Evolutionary conservation across 2,888 invertebrate genomes (phyloP).

Genomic region (Pherbina coryleti): DNA sequence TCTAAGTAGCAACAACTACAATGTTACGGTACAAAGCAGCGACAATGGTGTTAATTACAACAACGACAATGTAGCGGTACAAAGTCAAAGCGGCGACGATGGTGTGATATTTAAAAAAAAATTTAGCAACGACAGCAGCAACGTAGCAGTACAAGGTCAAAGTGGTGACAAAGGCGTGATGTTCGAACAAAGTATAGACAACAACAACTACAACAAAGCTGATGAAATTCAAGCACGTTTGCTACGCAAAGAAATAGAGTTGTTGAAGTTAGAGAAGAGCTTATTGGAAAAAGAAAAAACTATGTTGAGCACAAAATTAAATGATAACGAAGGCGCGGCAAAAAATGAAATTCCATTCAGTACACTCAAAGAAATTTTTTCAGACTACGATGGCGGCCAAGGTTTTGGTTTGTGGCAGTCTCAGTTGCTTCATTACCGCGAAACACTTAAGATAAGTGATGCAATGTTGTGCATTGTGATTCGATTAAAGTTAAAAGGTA

Average conservation of each 20-base stretch:
- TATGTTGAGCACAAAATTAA: not conserved
- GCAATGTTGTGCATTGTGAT: not conserved
- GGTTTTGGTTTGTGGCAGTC: conserved; percentile 10
- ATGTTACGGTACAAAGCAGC: not conserved
- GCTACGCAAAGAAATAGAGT: not conserved
- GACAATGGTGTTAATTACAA: not conserved
- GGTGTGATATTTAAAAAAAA: not conserved
- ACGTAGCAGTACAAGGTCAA: too few relatives aligned
- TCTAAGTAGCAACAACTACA: too few relatives aligned
- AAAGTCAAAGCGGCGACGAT: not conserved
- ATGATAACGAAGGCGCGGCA: not conserved
- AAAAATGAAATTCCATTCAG: not conserved
- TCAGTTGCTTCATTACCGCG: conserved; percentile 4
- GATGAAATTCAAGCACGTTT: not conserved
- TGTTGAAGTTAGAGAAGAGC: not conserved
- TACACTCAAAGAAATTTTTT: not conserved
- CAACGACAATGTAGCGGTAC: not conserved
- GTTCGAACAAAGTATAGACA: not conserved
- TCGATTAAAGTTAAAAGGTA: not conserved
- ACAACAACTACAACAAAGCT: not conserved
- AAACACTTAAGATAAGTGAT: not conserved
- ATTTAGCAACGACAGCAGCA: too few relatives aligned
- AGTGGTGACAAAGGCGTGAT: too few relatives aligned
- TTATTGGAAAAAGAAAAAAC: not conserved
- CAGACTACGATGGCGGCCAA: conserved; percentile 19